Evolutionary conservation across 1,140 invertebrate genomes (phyloP).

Genomic region (Pemphigus obesinymphae): DNA sequence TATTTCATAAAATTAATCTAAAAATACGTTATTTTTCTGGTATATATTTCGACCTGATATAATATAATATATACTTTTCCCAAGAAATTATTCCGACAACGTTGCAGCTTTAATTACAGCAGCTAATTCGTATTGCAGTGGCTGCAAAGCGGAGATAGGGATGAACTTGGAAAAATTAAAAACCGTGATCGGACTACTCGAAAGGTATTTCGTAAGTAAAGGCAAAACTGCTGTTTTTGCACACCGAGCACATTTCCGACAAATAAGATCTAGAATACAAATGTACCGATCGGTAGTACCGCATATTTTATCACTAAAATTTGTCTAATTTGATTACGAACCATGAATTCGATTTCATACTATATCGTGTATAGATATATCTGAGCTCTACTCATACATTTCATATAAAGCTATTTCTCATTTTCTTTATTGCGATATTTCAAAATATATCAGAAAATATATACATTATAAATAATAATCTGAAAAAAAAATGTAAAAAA

Average conservation of each 20-base stretch:
- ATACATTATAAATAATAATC: neutral
- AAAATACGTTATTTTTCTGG: neutral
- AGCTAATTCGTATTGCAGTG: neutral
- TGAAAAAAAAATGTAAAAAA: neutral
- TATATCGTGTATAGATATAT: neutral
- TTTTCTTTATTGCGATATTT: neutral
- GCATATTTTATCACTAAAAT: constrained; percentile 27
- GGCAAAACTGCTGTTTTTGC: neutral
- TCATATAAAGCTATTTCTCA: neutral
- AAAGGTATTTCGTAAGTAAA: neutral
- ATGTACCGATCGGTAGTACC: neutral
- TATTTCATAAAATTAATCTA: neutral
- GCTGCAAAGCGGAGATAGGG: neutral
- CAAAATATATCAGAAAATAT: no score
- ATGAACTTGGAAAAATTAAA: constrained; percentile 26
- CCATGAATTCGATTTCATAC: constrained; percentile 5
- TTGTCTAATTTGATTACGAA: constrained; percentile 24
- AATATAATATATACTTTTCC: neutral
- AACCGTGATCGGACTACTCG: constrained; percentile 32
- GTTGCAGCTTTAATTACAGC: constrained; percentile 29
- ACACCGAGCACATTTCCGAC: constrained; percentile 27
- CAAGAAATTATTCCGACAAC: constrained; percentile 27
- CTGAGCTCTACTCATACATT: no score
- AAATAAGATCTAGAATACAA: constrained; percentile 22
- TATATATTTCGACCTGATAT: neutral